These are phyloP conservation scores for Lycophotia porphyrea DNA, from an alignment of 2,888 invertebrate species.

Conservation along the genomic window DNA sequence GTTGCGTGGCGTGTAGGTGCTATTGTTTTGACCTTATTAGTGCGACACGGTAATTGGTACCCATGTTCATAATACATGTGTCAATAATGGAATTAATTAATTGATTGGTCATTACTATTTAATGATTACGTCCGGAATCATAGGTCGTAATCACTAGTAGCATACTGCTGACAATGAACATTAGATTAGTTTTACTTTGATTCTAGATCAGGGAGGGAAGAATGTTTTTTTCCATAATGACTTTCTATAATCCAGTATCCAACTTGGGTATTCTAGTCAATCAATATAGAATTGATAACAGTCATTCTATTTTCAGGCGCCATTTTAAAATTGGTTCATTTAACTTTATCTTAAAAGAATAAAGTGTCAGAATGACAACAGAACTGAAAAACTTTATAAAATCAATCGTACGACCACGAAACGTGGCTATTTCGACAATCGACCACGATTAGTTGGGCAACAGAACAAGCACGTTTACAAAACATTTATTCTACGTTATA, in stretches of 20 bases:
- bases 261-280: background rate
- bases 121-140: background rate
- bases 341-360: background rate
- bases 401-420: conserved; percentile 49
- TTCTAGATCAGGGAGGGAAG: background rate
- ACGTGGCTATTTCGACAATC: conserved; percentile 58
- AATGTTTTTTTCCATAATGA: background rate
- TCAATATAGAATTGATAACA: background rate
- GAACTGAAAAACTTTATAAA: conserved; percentile 56
- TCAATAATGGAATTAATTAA: background rate
- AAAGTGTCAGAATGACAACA: conserved; percentile 40
- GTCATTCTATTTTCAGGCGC: background rate
- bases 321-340: conserved; percentile 8
- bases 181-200: background rate
- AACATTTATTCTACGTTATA: conserved; percentile 65
- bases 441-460: conserved; percentile 65
- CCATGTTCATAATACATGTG: conserved; percentile 2
- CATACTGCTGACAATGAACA: background rate
- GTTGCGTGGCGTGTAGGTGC: conserved; percentile 13
- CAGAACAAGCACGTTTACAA: conserved; percentile 60
- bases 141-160: background rate
- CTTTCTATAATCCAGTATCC: background rate
- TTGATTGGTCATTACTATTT: background rate
- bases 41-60: conserved; percentile 25
- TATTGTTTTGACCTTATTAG: conserved; percentile 49